Evolutionary conservation across 2,113 vertebrate genomes (phyloP).

Genomic region (Leptobrachium ailaonicum): DNA sequence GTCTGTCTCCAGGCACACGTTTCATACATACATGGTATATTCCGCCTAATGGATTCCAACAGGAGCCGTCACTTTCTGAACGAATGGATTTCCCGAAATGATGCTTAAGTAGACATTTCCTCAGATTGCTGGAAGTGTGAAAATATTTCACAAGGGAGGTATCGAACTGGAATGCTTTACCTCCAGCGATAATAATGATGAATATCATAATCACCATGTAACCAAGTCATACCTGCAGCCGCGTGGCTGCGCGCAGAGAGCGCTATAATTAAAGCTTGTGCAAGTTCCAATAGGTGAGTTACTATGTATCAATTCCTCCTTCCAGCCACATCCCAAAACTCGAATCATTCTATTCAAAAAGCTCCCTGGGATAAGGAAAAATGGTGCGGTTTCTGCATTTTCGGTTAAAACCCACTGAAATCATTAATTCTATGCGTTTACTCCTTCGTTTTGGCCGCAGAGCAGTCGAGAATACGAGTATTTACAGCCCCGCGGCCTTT

Average conservation of each 20-base stretch:
- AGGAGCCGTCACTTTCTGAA: not conserved
- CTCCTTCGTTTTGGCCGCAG: not conserved
- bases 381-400: too few relatives aligned
- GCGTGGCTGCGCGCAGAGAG: not conserved
- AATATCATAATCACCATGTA: not conserved
- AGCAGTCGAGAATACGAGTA: not conserved
- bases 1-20: too few relatives aligned
- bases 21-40: too few relatives aligned
- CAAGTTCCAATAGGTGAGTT: not conserved
- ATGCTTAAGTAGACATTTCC: not conserved
- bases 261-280: not conserved
- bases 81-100: not conserved
- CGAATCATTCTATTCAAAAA: too few relatives aligned
- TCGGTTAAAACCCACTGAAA: too few relatives aligned
- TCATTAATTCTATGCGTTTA: too few relatives aligned
- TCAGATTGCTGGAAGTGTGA: not conserved
- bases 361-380: too few relatives aligned
- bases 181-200: not conserved
- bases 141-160: not conserved
- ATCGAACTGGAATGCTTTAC: not conserved
- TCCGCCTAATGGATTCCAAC: not conserved
- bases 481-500: constrained; percentile 19
- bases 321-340: not conserved
- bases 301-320: not conserved
- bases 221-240: not conserved